Conservation (phyloP, 2,888 invertebrate species). For the Plagodis dolabraria region DNA sequence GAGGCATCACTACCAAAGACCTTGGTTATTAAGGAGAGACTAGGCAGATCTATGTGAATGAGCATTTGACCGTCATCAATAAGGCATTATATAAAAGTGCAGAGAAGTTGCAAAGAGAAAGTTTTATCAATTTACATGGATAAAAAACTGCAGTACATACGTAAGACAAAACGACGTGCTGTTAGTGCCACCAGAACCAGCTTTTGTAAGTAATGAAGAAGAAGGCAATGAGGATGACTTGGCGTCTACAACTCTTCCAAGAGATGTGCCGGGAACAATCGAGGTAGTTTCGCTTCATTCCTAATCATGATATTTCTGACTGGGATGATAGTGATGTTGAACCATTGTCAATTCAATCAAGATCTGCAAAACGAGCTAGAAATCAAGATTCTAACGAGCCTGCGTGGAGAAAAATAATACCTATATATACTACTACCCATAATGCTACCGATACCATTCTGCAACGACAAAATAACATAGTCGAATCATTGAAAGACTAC, state of each 20-base stretch:
- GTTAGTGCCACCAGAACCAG: constrained; percentile 1
- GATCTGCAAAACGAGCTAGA: constrained; percentile 1
- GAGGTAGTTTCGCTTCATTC: background rate
- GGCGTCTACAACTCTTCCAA: constrained; percentile 13
- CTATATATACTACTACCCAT: background rate
- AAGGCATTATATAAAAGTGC: too few species aligned
- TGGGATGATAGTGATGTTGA: background rate
- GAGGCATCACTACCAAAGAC: too few species aligned
- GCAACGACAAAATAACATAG: background rate
- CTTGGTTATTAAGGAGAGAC: too few species aligned
- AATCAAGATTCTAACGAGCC: constrained; percentile 1
- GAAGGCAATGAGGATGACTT: constrained; percentile 38
- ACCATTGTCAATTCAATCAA: background rate
- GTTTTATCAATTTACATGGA: too few species aligned
- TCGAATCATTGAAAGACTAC: background rate
- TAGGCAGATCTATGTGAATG: too few species aligned
- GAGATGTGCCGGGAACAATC: constrained; percentile 1
- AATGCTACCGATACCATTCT: background rate
- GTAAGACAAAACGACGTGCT: background rate
- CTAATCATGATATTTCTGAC: background rate
- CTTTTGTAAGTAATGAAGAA: constrained; percentile 38
- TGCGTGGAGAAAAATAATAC: background rate
- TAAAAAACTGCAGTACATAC: too few species aligned
- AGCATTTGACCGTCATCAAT: too few species aligned
- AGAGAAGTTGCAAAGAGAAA: too few species aligned